Conservation (phyloP, 2,888 invertebrate genomes). For the Urechis unicinctus region DNA sequence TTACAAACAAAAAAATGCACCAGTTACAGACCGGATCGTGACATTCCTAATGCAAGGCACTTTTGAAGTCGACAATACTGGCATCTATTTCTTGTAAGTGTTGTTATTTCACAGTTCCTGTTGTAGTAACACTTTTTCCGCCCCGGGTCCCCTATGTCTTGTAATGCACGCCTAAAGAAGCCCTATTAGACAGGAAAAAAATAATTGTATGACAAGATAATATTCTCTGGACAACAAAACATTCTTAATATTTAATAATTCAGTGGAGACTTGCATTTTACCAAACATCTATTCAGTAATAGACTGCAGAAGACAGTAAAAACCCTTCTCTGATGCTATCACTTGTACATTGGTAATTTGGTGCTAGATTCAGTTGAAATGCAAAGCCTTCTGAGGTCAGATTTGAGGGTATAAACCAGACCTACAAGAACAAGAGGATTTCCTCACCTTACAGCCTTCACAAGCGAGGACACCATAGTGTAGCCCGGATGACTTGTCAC, state of each 20-base stretch:
- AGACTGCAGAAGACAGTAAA: no score
- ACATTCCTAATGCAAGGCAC: constrained; percentile 98
- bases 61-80: constrained; percentile 99
- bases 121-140: constrained; percentile 49
- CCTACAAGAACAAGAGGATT: background rate
- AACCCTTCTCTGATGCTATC: no score
- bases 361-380: no score
- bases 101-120: constrained; percentile 49
- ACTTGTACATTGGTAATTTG: no score
- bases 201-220: background rate
- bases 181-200: constrained; percentile 28
- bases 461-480: constrained; percentile 50
- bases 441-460: constrained; percentile 46
- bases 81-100: constrained; percentile 76
- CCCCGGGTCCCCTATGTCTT: constrained; percentile 49
- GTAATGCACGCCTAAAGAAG: constrained; percentile 47
- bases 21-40: constrained; percentile 89
- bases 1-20: no score
- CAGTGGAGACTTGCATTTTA: no score
- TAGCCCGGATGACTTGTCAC: constrained; percentile 48
- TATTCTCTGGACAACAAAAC: no score
- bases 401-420: background rate
- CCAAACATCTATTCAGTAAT: no score
- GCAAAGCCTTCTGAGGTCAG: background rate
- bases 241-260: no score